Base-by-base conservation (phyloP, 92 coral and sea anemone genomes). In the Phenganax stokvisi region DNA sequence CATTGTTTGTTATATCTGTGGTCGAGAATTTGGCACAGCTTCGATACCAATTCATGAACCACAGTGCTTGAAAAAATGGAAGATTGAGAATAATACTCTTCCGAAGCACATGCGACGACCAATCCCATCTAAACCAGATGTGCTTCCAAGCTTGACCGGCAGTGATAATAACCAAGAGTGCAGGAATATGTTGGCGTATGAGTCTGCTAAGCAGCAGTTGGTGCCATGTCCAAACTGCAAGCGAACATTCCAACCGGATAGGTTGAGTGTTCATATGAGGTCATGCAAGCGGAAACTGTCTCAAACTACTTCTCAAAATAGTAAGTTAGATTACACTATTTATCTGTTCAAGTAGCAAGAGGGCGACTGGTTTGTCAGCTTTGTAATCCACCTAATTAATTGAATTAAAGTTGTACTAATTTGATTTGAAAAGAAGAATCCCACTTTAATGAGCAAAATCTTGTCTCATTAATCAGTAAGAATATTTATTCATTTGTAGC, bases 41-140 rank as follows among this genome's bases (percentile, higher is more conserved):
- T 96, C 99, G 9, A 92, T 96, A n/a, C 72, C 92, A 2, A 96
- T 96, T 29, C 99, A 96, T 70, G 99, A 96, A 60, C 99, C 99
- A 4, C 99, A 96, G 44, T 96, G 99, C 75, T 72, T 96, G 20
- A 92, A 96, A 17, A 96, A 96, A 70, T 92, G 97, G 99, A 97
- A 92, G 79, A 27, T 90, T 55, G 99, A 96, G 74, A 96, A 96
- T 79, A 87, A 85, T 51, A 80, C 79, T 44, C 82, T 96, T n/a
- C 97, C 99, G 0, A 96, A 89, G 77, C 87, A 87, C 73, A 64
- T 92, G 86, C 89, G 90, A 7, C 87, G 99, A 71, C 96, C 96
- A 17, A 77, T 78, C 0, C 99, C 99, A 52, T 86, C 91, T 53
- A 96, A 96, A 73, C 99, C 99, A 29, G 90, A 80, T 57, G 87